These are phyloP conservation scores for Babyrousa celebensis DNA, from an alignment of 2,797 vertebrate genomes.

Conservation along the genomic window DNA sequence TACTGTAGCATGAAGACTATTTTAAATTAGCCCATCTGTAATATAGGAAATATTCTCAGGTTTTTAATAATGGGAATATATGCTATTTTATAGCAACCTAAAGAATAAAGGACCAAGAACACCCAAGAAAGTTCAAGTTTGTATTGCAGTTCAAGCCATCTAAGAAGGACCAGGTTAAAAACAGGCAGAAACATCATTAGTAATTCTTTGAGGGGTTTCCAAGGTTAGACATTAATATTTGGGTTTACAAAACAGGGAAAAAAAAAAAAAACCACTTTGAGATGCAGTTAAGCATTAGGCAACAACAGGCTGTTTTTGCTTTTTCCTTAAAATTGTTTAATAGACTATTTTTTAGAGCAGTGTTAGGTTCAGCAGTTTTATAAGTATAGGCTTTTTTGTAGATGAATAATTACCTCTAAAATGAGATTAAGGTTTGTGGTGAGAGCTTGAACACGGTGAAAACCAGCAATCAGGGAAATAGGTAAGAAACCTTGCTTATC, in stretches of 20 bases:
- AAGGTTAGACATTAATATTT: conserved; percentile 39
- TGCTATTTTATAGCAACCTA: background rate
- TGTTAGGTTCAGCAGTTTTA: conserved; percentile 35
- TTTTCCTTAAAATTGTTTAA: background rate
- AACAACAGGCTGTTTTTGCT: background rate
- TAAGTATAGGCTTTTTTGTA: background rate
- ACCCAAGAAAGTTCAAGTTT: background rate
- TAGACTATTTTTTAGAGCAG: background rate
- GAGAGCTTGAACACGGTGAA: conserved; percentile 97
- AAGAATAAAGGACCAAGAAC: conserved; percentile 35
- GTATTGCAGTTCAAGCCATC: background rate
- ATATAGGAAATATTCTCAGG: background rate
- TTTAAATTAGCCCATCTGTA: background rate
- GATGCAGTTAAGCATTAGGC: background rate
- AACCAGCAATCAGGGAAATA: conserved; percentile 96
- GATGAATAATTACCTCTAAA: conserved; percentile 93
- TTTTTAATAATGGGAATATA: conserved; percentile 10
- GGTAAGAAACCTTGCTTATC: conserved; percentile 97
- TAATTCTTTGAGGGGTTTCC: conserved; percentile 26
- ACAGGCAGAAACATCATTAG: background rate
- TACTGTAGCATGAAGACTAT: background rate
- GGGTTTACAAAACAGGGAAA: conserved; percentile 32
- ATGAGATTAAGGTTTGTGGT: conserved; percentile 96
- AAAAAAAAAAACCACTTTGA: conserved; percentile 23
- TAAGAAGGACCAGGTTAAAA: conserved; percentile 52